Evolutionary conservation across 2,888 invertebrate species (phyloP).

Genomic region (Chrysolina haemoptera): DNA sequence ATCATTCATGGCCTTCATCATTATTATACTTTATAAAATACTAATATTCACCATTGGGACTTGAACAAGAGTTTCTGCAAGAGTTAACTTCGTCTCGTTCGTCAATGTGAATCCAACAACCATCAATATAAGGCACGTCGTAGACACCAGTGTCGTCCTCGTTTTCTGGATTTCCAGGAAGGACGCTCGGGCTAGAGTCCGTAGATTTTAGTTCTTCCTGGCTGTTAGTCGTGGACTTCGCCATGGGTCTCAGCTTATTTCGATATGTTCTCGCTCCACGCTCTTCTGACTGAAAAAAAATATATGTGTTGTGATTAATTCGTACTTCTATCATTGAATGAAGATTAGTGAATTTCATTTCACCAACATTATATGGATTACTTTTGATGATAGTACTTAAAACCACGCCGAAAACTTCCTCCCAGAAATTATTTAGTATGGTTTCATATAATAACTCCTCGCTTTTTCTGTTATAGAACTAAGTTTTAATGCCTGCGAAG

Average conservation of each 20-base stretch:
- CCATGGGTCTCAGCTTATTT: conserved; percentile 73
- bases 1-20: too few species aligned
- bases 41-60: conserved; percentile 37
- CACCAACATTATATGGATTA: too few species aligned
- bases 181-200: conserved; percentile 78
- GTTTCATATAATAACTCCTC: too few species aligned
- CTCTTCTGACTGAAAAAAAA: conserved; percentile 77
- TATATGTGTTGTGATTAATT: conserved; percentile 18
- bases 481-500: too few species aligned
- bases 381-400: too few species aligned
- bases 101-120: conserved; percentile 84
- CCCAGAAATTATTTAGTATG: too few species aligned
- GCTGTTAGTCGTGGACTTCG: conserved; percentile 82
- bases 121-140: conserved; percentile 80
- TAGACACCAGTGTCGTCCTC: conserved; percentile 84
- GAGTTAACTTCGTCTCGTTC: conserved; percentile 77
- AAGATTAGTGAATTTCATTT: too few species aligned
- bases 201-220: conserved; percentile 77
- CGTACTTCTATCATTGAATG: too few species aligned
- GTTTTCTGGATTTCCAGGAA: conserved; percentile 71
- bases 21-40: background rate
- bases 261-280: conserved; percentile 75
- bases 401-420: too few species aligned
- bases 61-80: conserved; percentile 40
- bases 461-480: too few species aligned